Evolutionary conservation across 2,797 vertebrate genomes (phyloP).

Genomic region (Glyptemys insculpta): DNA sequence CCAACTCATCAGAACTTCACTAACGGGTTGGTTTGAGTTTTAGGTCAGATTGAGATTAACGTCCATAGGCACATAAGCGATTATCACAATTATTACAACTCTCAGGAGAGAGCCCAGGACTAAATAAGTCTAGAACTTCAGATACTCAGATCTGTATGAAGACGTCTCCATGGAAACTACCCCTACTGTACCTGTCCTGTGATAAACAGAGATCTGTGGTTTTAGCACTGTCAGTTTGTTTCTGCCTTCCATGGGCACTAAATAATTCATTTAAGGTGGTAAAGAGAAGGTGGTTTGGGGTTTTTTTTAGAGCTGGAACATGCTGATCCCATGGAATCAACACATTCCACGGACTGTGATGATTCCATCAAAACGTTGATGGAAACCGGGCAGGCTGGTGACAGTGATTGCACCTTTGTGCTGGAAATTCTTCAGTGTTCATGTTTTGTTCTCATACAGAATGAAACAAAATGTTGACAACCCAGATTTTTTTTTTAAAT

Average conservation of each 20-base stretch:
- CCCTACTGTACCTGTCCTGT: neutral
- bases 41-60: neutral
- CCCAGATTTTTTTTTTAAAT: conserved; percentile 16
- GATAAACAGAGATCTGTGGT: neutral
- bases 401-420: neutral
- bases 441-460: neutral
- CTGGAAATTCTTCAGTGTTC: fast-evolving
- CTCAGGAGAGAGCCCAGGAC: neutral
- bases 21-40: neutral
- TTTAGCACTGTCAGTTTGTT: neutral
- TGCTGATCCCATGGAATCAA: neutral
- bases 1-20: neutral
- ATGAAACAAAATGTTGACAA: neutral
- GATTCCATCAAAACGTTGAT: neutral
- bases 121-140: neutral
- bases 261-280: neutral
- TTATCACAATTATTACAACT: neutral
- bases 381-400: fast-evolving
- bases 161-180: neutral
- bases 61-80: neutral
- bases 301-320: neutral
- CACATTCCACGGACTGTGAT: fast-evolving
- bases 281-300: neutral
- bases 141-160: neutral
- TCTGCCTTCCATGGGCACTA: neutral